Base-by-base conservation (phyloP, 2,113 vertebrate species). In the Dipodomys ordii region DNA sequence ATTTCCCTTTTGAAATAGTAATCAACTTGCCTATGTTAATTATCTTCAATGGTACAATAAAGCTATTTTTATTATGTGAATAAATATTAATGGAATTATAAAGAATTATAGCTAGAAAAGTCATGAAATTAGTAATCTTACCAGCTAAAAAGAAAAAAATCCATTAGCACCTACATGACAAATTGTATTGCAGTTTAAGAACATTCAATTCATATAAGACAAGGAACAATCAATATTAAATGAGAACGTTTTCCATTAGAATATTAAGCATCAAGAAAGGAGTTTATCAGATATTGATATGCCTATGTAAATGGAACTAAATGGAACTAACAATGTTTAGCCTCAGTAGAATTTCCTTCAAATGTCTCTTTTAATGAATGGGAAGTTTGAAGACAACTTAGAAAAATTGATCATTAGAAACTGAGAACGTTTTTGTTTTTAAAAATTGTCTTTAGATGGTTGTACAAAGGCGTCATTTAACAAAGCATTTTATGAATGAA, bases 21-120 rank as follows among this genome's bases (percentile, higher is more conserved):
- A 93, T 32, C 9, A 65, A 16, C 22, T 88, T 86, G 35, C 83
- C 90, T 93, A n/a, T 74, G 88, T 91, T 82, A 80, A 91, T 86
- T 39, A 88, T 57, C 8, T 22, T 92, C n/a, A 80, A 19, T 23
- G 76, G 0, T 64, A 3, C 85, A 82, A 84, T 88, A 94, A 87
- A 82, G 87, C 81, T 90, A 73, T 72, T 72, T 86, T 94, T 92
- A 83, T 76, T 68, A 69, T 57, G 11, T 46, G 88, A 78, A 30
- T 65, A 88, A 1, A 0, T 7, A 25, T 84, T 81, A 84, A 71
- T 74, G 25, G 9, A 93, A 86, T 23, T 77, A 32, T 39, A 90
- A 94, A 93, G 46, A 90, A 25, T 82, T 32, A 87, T 46, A 25
- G 30, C 68, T 91, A n/a, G 28, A 67, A 79, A 20, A 83, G 6